Conservation (phyloP, 92 coral and sea anemone species). For the Diadumene lineata region DNA sequence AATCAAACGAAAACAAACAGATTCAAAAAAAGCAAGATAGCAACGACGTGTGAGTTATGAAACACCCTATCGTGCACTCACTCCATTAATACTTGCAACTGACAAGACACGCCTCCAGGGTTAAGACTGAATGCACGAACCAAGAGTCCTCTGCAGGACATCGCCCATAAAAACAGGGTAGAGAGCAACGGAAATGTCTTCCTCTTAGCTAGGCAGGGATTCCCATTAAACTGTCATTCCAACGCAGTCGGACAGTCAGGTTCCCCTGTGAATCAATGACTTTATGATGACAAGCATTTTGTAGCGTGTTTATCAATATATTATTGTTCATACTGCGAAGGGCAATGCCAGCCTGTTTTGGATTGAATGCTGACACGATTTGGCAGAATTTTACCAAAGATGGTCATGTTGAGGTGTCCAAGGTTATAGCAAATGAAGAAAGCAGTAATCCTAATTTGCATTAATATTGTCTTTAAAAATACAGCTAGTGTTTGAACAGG, state of each 20-base stretch:
- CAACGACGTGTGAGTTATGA: neutral
- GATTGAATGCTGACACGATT: neutral
- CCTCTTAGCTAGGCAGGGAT: conserved; percentile 21
- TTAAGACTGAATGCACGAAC: neutral
- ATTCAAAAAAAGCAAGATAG: too few species aligned
- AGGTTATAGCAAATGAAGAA: too few species aligned
- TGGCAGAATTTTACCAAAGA: neutral
- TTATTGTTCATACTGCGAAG: neutral
- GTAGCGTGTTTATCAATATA: conserved; percentile 40
- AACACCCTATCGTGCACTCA: neutral
- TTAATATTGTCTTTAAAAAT: too few species aligned
- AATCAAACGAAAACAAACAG: too few species aligned
- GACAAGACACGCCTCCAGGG: neutral
- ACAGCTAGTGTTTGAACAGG: too few species aligned
- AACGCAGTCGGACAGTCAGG: conserved; percentile 26
- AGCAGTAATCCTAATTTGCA: too few species aligned
- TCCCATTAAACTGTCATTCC: conserved; percentile 43
- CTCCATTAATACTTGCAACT: too few species aligned
- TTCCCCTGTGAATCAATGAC: conserved; percentile 39
- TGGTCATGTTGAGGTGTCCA: too few species aligned
- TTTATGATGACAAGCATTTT: conserved; percentile 43
- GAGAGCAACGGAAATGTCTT: conserved; percentile 21
- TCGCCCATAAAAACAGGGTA: conserved; percentile 9
- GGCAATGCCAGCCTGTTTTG: neutral
- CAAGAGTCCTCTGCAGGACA: conserved; percentile 13